Base-by-base conservation (phyloP, 2,888 invertebrate genomes). In the Agrypnus murinus region DNA sequence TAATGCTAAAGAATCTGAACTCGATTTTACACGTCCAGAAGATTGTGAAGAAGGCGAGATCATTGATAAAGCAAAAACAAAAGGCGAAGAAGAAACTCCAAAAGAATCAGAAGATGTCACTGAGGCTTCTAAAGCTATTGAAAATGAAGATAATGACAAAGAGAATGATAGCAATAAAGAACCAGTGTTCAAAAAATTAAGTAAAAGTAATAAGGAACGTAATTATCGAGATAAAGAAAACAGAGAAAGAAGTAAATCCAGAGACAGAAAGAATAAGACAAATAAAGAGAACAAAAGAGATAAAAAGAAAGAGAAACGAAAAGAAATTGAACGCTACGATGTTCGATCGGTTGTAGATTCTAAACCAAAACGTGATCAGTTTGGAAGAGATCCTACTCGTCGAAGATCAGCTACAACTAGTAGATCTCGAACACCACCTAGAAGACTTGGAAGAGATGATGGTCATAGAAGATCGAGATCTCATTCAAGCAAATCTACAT, bases 301-400 rank as follows among this genome's bases (percentile, higher is more conserved):
- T 75, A 83, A 86, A 69, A 88, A 87, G 76, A 88, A 87, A 73
- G 89, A 90, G 64, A 93, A 92, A 80, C 88, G 94, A 12, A 92
- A 93, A 80, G 95, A 95, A 80, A 86, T 96, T 58, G 93, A 93
- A 78, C 88, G 95, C 2, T 96, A 96, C 83, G 92, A 95, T 86
- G 95, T 95, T 8, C 88, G 95, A 43, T 91, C 92, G 72, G 86
- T 95, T 38, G 92, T 95, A 7, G 89, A 92, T 4, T 92, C 92
- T 73, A 91, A 91, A 77, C 90, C 91, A 0, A 87, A 89, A 64
- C 74, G 82, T 3, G 94, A 95, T 84, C 90, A 92, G 59, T 95
- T 94, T 85, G 95, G 95, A 0, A 87, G 95, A 9, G 95, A 95
- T 84, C 88, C 92, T 63, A 69, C 79, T 19, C 77, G 74, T 3